Evolutionary conservation across 2,888 invertebrate species (phyloP).

Genomic region (Oscheius sp.): DNA sequence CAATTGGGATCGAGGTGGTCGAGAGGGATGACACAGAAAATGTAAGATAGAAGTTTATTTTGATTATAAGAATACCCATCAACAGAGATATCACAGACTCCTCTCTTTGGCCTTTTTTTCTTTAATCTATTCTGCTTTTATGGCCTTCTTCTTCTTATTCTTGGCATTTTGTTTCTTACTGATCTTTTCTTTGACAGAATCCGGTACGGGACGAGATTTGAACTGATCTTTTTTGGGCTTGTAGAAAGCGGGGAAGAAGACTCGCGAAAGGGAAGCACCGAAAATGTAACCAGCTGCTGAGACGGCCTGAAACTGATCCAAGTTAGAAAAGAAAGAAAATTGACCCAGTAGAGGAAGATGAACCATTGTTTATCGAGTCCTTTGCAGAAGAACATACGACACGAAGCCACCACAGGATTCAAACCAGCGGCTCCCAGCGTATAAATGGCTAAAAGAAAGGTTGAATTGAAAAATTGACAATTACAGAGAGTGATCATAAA

Average conservation of each 20-base stretch:
- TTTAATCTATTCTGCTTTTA: neutral
- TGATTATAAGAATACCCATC: too few species aligned
- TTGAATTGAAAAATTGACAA: neutral
- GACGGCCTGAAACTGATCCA: neutral
- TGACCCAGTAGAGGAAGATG: conserved; percentile 60
- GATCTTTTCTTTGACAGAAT: neutral
- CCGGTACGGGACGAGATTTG: neutral
- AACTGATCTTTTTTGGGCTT: conserved; percentile 3
- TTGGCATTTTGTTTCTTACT: neutral
- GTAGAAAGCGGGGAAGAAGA: conserved; percentile 8
- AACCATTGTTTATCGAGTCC: conserved; percentile 68
- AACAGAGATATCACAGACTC: too few species aligned
- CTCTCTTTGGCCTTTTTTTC: too few species aligned
- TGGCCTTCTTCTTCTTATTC: neutral
- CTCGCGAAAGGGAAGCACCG: conserved; percentile 5
- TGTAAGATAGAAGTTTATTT: too few species aligned
- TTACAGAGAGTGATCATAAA: conserved; percentile 56
- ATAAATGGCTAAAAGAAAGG: conserved; percentile 56
- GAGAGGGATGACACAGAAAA: too few species aligned
- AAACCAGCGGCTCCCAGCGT: conserved; percentile 70
- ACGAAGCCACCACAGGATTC: conserved; percentile 68
- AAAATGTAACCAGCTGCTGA: conserved; percentile 1
- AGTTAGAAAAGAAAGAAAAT: too few species aligned
- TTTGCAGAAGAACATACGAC: conserved; percentile 64
- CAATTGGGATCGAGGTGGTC: too few species aligned